Evolutionary conservation across 2,797 vertebrate species (phyloP), one percentile per base, ranked within the genome.

Genomic region (Rhynchotus rufescens): DNA sequence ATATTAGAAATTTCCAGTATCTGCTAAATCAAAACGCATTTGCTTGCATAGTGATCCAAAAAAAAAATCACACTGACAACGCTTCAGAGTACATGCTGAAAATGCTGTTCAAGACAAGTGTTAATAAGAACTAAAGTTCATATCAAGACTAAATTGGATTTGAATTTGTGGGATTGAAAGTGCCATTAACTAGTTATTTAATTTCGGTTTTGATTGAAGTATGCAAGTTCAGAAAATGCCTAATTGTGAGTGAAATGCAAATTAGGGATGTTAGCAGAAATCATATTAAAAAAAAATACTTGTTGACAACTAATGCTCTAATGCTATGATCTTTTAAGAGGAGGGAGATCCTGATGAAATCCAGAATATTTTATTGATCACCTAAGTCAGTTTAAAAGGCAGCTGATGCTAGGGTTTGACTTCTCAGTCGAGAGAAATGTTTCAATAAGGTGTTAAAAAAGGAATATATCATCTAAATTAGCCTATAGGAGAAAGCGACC

Each of bases 171-270:
- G 85, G 68, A 88, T 84, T 94, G 54, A 40, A 94, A 93, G 65
- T 92, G 57, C 66, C 57, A 83, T 93, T 96, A 94, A 67, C 91
- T 93, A 80, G 71, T 92, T 95, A 93, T 84, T 95, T 96, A 84
- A 92, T 93, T 96, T 96, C 57, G 65, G 90, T 93, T 95, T 91
- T 95, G 93, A 91, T 26, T 92, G 84, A 95, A 93, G 80, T 64
- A 57, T 68, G 68, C 32, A 68, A 83, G 80, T 34, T 92, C 66
- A 45, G 62, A 90, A 89, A 90, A 88, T 64, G 80, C 42, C 32
- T 88, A 94, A 89, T 90, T 89, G 72, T 88, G 88, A 93, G 49
- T 80, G 44, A 94, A 93, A 95, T 90, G 82, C 74, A 90, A 92
- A 91, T 94, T 30, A 79, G 54, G 76, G 66, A 40, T 78, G 36